phyloP scores from a whole-genome alignment of 1,140 invertebrate species.

The Medauroidea extradentata region DNA sequence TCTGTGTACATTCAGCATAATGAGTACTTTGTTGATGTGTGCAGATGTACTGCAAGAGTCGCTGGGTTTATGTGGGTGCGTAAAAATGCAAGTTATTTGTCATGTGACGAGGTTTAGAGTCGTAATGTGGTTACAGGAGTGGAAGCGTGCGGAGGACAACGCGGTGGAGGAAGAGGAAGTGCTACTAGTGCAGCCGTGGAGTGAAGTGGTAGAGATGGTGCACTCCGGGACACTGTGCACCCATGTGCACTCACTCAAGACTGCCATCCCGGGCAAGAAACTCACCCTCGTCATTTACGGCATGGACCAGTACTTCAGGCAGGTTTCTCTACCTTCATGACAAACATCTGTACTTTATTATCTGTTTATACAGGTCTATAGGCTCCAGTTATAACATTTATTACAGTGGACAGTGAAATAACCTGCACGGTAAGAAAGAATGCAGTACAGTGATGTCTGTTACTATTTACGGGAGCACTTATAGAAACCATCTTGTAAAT shows the following conservation, averaged over 20 bases:
- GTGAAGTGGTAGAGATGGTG: slow-evolving; percentile 40
- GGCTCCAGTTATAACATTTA: too few relatives aligned
- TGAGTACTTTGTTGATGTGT: too few relatives aligned
- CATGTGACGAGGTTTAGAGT: slow-evolving; percentile 16
- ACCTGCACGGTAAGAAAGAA: too few relatives aligned
- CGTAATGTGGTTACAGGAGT: slow-evolving; percentile 27
- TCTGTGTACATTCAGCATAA: too few relatives aligned
- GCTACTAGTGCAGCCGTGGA: slow-evolving; percentile 43
- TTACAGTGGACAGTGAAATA: too few relatives aligned
- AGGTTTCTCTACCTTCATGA: slow-evolving; percentile 4
- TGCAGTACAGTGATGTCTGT: too few relatives aligned
- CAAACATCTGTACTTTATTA: too few relatives aligned
- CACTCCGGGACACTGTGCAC: slow-evolving; percentile 30
- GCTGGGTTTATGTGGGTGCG: slow-evolving; percentile 15
- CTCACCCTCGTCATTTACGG: slow-evolving; percentile 45
- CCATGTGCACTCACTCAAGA: slow-evolving; percentile 31
- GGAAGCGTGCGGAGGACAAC: slow-evolving; percentile 24
- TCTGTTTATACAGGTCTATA: too few relatives aligned
- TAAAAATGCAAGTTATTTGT: too few relatives aligned
- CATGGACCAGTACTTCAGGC: slow-evolving; percentile 45
- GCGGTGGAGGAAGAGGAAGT: slow-evolving; percentile 32
- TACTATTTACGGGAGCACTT: slow-evolving; percentile 4
- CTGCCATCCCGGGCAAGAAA: slow-evolving; percentile 29
- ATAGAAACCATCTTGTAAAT: neutral
- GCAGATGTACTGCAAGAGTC: too few relatives aligned